A percentile compares a stretch with the other conserved stretches of the same genome.
phyloP scores from a whole-genome alignment of 2,113 vertebrate species.

The Verasper variegatus region DNA sequence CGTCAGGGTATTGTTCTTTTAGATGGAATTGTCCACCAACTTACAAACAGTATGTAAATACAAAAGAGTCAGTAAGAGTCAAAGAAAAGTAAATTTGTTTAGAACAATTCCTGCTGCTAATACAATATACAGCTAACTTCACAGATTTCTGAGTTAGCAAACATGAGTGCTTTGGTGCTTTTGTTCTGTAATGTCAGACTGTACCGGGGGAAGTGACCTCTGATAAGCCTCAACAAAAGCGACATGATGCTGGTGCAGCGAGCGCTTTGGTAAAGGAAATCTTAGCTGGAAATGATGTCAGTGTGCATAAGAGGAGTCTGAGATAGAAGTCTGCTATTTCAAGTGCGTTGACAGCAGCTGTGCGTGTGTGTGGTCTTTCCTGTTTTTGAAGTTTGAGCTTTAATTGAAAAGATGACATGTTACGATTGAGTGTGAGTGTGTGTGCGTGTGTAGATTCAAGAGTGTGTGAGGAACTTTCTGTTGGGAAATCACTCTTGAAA shows the following conservation, averaged over 20 bases:
- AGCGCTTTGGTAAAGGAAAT: constrained; percentile 63
- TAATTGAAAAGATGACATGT: constrained; percentile 72
- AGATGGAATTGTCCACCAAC: neutral
- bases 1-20: too few relatives aligned
- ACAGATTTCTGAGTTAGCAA: constrained; percentile 26
- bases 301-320: constrained; percentile 46
- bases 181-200: constrained; percentile 65
- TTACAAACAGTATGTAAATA: neutral
- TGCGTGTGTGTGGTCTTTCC: constrained; percentile 47
- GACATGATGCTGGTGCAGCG: constrained; percentile 38
- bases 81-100: neutral
- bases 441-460: constrained; percentile 31
- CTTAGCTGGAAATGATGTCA: constrained; percentile 53
- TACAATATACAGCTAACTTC: constrained; percentile 20
- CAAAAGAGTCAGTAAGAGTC: neutral
- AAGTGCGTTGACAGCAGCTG: constrained; percentile 43
- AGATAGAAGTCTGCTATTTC: constrained; percentile 59
- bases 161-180: constrained; percentile 45
- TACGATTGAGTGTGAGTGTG: constrained; percentile 22
- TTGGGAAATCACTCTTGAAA: constrained; percentile 75
- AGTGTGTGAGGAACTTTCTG: constrained; percentile 61
- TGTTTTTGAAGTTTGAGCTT: constrained; percentile 62
- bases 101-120: neutral
- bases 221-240: constrained; percentile 61
- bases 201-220: constrained; percentile 57